These are phyloP conservation scores for Cossypha heuglini DNA, from an alignment of 2,797 vertebrate genomes.

Conservation along the genomic window DNA sequence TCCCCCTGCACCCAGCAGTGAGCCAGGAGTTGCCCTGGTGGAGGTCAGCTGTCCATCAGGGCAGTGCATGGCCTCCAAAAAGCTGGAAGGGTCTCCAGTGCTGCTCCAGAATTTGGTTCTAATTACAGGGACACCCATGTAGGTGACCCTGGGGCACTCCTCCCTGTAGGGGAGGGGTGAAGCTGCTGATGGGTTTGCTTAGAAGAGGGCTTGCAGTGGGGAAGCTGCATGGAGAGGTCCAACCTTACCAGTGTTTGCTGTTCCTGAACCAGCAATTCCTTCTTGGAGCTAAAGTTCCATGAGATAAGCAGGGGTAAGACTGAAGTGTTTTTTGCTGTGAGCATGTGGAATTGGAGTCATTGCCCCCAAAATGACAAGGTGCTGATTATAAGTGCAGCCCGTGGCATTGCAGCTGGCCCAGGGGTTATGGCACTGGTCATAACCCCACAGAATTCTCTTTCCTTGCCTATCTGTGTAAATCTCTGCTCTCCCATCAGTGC, in stretches of 20 bases:
- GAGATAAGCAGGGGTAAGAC: not conserved
- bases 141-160: not conserved
- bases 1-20: not conserved
- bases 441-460: not conserved
- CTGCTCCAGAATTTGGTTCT: not conserved
- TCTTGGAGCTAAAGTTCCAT: not conserved
- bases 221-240: not conserved
- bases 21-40: fast-evolving
- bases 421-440: not conserved
- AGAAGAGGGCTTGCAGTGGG: not conserved
- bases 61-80: not conserved
- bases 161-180: not conserved
- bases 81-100: not conserved
- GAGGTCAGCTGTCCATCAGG: fast-evolving
- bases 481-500: not conserved
- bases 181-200: not conserved
- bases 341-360: not conserved
- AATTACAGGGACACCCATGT: not conserved
- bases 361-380: not conserved
- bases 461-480: not conserved
- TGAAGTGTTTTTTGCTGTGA: not conserved
- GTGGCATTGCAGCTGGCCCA: not conserved
- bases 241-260: not conserved
- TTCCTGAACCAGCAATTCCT: not conserved
- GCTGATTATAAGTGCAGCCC: not conserved